Base-by-base conservation (phyloP, 1,140 invertebrate genomes). In the Charaxes varanes region DNA sequence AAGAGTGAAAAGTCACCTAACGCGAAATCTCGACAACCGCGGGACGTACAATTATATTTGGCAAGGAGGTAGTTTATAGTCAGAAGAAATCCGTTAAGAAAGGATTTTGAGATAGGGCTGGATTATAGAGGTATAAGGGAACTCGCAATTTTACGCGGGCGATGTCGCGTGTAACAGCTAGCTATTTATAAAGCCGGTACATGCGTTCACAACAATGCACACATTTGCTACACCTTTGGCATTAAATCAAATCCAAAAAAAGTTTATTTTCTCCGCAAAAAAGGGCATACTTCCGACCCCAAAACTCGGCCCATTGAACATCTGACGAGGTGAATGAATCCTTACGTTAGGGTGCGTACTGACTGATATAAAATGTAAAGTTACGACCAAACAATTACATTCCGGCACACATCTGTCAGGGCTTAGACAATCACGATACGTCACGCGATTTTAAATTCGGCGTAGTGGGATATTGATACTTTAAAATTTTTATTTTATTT, bases 391-490 rank as follows among this genome's bases (percentile, higher is more conserved):
- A 78, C 71, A 72, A 79, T 74, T 82, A 82, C 71, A 82, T 82
- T 78, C 78, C 78, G 63, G 45, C 72, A 82, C 76, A 81, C 78
- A 82, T 79, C 78, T 82, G 78, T 80, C 78, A 66, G 66, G 59
- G 67, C 63, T 73, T 77, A 79, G 71, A 80, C 78, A 82, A 82
- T 82, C 78, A 82, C 78, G 78, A 82, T 82, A 76, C 63, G 74
- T 69, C 78, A 82, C 74, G 78, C 76, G 73, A 82, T 70, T 74
- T 73, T 34, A 16, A 30, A 51, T 11, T 4, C 7, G 14, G 40
- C 12, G 16, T 27, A 17, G 4, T 32, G 17, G 21, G 2, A 27
- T 64, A 54, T 79, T 79, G 69, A 76, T 72, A 70, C 47, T 79
- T 74, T 27, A 5, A 2, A 2, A 4, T 1, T 21, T 21, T 1